Percentiles rank a stretch among this genome's conserved stretches.
Evolutionary conservation across 2,113 vertebrate genomes (phyloP).

Genomic region (Apodemus sylvaticus): DNA sequence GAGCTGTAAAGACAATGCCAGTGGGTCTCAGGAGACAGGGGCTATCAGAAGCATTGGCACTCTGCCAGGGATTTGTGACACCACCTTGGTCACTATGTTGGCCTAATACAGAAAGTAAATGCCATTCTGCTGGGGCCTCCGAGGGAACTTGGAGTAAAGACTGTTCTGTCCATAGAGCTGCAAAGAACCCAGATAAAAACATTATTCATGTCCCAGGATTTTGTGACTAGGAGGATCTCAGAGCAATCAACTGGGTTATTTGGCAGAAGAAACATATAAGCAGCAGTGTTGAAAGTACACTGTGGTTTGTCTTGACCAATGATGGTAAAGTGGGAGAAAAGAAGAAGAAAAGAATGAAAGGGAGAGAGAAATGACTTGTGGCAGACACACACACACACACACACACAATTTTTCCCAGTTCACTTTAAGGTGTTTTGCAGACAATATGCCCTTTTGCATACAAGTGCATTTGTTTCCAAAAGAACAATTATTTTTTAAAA

Average conservation of each 20-base stretch:
- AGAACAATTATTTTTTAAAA: neutral
- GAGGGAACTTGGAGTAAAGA: neutral
- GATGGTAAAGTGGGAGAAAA: neutral
- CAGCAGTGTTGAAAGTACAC: neutral
- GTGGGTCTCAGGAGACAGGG: too few relatives aligned
- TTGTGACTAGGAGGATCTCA: neutral
- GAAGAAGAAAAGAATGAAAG: too few relatives aligned
- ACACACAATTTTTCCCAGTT: neutral
- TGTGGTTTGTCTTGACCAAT: too few relatives aligned
- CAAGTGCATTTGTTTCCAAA: neutral
- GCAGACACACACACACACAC: too few relatives aligned
- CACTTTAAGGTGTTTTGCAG: neutral
- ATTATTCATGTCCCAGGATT: too few relatives aligned
- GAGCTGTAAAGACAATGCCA: too few relatives aligned
- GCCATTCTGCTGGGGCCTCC: neutral
- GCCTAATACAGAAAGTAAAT: neutral
- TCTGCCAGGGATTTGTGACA: neutral
- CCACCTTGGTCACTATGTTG: neutral
- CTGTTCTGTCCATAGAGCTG: neutral
- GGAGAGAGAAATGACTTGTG: neutral
- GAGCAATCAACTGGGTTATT: neutral
- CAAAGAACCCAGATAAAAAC: too few relatives aligned
- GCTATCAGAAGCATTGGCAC: neutral
- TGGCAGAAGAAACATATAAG: neutral
- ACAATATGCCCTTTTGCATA: neutral